Percentiles rank a stretch among this genome's conserved stretches.
Conservation (phyloP, 2,113 vertebrate genomes). For the Albula glossodonta region DNA sequence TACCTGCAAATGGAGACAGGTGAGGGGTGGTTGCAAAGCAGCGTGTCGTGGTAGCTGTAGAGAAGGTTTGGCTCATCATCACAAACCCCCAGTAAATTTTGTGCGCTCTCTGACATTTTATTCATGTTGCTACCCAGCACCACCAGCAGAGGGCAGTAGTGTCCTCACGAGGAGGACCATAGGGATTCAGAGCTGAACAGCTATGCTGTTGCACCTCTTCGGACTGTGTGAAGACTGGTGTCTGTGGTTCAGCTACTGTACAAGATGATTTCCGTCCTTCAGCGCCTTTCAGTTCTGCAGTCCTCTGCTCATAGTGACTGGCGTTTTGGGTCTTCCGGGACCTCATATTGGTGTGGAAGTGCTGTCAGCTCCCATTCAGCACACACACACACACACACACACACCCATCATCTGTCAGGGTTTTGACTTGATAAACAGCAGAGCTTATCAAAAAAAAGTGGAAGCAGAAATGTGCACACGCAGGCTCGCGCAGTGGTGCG, state of each 20-base stretch:
- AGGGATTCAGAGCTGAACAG: too few relatives aligned
- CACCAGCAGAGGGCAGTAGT: conserved; percentile 11
- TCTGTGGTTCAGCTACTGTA: background rate
- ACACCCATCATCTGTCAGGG: background rate
- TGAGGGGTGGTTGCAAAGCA: background rate
- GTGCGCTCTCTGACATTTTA: background rate
- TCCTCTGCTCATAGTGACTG: background rate
- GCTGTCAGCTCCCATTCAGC: background rate
- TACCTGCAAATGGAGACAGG: too few relatives aligned
- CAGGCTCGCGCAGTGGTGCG: background rate
- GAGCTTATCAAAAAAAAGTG: background rate
- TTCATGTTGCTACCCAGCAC: background rate
- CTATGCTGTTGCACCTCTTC: background rate
- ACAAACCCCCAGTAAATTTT: background rate
- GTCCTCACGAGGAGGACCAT: background rate
- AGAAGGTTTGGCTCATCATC: background rate
- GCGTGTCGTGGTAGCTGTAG: background rate
- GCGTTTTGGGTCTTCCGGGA: background rate
- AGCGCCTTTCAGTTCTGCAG: background rate
- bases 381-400: too few relatives aligned
- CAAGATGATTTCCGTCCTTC: background rate
- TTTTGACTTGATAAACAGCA: background rate
- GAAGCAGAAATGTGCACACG: background rate
- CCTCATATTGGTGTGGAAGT: background rate
- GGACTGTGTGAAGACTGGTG: background rate